Evolutionary conservation across 2,888 invertebrate genomes (phyloP).

Genomic region (Microchrysa polita): DNA sequence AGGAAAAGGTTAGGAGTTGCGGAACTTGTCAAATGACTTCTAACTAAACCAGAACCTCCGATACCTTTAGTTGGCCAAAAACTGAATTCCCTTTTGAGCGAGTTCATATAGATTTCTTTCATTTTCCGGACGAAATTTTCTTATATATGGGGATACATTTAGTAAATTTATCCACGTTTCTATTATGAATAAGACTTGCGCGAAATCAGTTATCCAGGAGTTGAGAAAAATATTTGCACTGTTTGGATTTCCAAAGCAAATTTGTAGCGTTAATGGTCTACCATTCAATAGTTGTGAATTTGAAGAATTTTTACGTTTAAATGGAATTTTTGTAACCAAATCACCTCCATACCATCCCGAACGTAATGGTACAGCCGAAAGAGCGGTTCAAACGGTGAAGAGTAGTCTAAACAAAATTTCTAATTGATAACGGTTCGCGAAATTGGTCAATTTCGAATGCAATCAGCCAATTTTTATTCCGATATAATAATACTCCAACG

Average conservation of each 20-base stretch:
- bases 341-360: conserved; percentile 52
- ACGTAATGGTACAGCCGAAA: conserved; percentile 52
- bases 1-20: neutral
- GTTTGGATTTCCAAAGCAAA: conserved; percentile 52
- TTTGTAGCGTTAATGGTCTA: conserved; percentile 53
- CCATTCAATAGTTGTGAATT: conserved; percentile 47
- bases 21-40: no score
- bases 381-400: conserved; percentile 51
- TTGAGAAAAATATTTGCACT: conserved; percentile 51
- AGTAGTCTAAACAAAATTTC: conserved; percentile 48
- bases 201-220: conserved; percentile 39
- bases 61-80: no score
- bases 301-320: conserved; percentile 34
- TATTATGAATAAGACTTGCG: conserved; percentile 34
- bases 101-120: no score
- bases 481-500: no score
- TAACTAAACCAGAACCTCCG: no score
- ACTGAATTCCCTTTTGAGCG: no score
- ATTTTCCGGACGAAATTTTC: no score
- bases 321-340: conserved; percentile 50
- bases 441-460: no score
- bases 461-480: no score
- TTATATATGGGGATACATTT: no score
- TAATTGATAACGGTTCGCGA: no score
- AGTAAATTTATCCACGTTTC: no score